Percentiles rank a stretch among this genome's conserved stretches.
These are phyloP conservation scores for Chrysopilus asiliformis DNA, from an alignment of 2,888 invertebrate genomes.

Conservation along the genomic window DNA sequence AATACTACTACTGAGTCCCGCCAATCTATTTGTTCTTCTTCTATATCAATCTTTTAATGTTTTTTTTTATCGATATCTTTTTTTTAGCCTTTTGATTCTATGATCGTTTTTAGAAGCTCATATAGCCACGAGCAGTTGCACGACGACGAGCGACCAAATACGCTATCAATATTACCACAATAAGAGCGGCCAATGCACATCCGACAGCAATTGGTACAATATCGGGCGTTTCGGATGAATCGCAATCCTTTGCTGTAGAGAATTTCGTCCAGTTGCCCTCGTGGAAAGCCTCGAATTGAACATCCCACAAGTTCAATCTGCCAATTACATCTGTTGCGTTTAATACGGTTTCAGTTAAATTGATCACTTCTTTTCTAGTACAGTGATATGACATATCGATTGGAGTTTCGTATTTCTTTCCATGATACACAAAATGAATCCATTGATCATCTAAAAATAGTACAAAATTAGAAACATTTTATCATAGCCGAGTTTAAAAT, in stretches of 20 bases:
- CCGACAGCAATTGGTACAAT: slow-evolving; percentile 96
- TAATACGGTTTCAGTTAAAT: slow-evolving; percentile 35
- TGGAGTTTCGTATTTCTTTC: slow-evolving; percentile 44
- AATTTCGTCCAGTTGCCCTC: slow-evolving; percentile 41
- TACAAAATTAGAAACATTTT: background rate
- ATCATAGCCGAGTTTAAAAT: background rate
- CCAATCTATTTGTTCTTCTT: too few relatives aligned
- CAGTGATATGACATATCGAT: slow-evolving; percentile 62
- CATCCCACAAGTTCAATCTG: slow-evolving; percentile 42
- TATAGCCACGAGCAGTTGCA: slow-evolving; percentile 70
- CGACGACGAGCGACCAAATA: slow-evolving; percentile 86
- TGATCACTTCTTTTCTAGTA: slow-evolving; percentile 42
- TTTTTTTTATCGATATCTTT: too few relatives aligned
- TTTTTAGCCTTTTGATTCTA: too few relatives aligned
- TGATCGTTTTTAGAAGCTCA: slow-evolving; percentile 77
- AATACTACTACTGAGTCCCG: too few relatives aligned
- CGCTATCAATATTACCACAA: slow-evolving; percentile 80
- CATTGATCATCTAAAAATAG: slow-evolving; percentile 25
- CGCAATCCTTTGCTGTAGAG: slow-evolving; percentile 60
- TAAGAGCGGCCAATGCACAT: slow-evolving; percentile 77
- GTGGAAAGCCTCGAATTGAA: slow-evolving; percentile 66
- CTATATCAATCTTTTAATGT: too few relatives aligned
- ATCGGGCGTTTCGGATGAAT: slow-evolving; percentile 61
- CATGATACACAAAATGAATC: slow-evolving; percentile 38
- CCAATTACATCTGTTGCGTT: slow-evolving; percentile 28